A percentile compares a stretch with the other conserved stretches of the same genome.
Evolutionary conservation across 2,113 vertebrate species (phyloP).

Genomic region (Tiliqua scincoides): DNA sequence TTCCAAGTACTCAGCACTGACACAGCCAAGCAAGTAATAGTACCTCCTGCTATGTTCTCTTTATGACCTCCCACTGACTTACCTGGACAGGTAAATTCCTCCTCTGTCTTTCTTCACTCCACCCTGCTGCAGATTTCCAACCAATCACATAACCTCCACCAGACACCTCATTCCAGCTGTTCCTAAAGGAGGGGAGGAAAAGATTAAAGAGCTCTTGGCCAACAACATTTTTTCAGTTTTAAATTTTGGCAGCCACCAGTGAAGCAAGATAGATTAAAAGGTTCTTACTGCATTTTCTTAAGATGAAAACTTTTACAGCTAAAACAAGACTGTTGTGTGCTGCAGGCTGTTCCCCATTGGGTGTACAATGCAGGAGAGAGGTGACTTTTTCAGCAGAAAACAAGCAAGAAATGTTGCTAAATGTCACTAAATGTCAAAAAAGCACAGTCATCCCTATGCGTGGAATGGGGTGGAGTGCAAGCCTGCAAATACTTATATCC

Average conservation of each 20-base stretch:
- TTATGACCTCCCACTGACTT: slow-evolving; percentile 64
- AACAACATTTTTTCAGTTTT: background rate
- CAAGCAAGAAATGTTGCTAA: background rate
- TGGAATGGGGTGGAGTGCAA: background rate
- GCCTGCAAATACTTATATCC: background rate
- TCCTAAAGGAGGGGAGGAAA: slow-evolving; percentile 20
- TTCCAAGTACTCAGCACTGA: slow-evolving; percentile 20
- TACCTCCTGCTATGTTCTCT: slow-evolving; percentile 31
- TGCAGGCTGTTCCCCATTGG: background rate
- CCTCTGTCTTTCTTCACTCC: slow-evolving; percentile 44
- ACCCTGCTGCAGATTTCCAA: slow-evolving; percentile 33
- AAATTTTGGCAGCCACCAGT: background rate
- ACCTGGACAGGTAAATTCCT: slow-evolving; percentile 70
- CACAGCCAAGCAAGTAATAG: slow-evolving; percentile 26
- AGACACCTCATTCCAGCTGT: slow-evolving; percentile 67
- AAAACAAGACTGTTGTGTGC: background rate
- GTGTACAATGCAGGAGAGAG: background rate
- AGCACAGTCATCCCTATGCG: background rate
- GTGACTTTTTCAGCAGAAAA: accelerated
- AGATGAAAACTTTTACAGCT: background rate
- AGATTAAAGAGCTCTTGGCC: background rate
- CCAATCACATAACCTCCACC: slow-evolving; percentile 53
- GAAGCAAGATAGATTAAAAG: background rate
- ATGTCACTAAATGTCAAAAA: background rate
- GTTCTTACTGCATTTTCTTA: background rate